phyloP scores from a whole-genome alignment of 2,888 invertebrate species.

The Toxonevra muliebris region DNA sequence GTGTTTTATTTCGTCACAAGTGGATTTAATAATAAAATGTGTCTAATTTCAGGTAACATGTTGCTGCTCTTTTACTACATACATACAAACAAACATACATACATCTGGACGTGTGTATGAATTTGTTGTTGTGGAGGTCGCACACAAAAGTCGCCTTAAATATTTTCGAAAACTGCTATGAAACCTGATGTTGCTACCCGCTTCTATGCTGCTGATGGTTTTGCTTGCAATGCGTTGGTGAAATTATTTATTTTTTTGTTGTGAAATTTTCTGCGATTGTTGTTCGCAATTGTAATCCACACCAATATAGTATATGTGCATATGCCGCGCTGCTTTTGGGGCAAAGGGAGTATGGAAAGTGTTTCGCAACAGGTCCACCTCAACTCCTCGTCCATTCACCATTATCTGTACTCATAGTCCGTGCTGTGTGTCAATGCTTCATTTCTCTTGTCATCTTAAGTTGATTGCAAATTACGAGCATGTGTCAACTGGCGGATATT shows the following conservation, averaged over 20 bases:
- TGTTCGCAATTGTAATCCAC: conserved; percentile 39
- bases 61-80: conserved; percentile 4
- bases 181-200: not conserved
- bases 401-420: conserved; percentile 46
- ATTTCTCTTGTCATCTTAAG: conserved; percentile 64
- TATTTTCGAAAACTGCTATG: not conserved
- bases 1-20: conserved; percentile 66
- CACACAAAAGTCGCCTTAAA: conserved; percentile 1
- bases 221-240: conserved; percentile 36
- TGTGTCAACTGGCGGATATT: conserved; percentile 46
- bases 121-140: not conserved
- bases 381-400: conserved; percentile 18
- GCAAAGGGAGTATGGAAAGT: conserved; percentile 19
- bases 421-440: conserved; percentile 63
- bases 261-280: conserved; percentile 31
- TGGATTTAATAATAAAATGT: conserved; percentile 64
- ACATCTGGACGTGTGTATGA: not conserved
- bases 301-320: conserved; percentile 12
- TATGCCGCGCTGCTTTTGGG: conserved; percentile 23
- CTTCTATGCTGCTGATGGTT: not conserved
- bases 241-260: conserved; percentile 36
- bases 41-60: conserved; percentile 54
- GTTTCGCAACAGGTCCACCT: conserved; percentile 36
- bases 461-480: conserved; percentile 64
- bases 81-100: not conserved